phyloP scores from a whole-genome alignment of 2,888 invertebrate genomes.

The Microctonus hyperodae region DNA sequence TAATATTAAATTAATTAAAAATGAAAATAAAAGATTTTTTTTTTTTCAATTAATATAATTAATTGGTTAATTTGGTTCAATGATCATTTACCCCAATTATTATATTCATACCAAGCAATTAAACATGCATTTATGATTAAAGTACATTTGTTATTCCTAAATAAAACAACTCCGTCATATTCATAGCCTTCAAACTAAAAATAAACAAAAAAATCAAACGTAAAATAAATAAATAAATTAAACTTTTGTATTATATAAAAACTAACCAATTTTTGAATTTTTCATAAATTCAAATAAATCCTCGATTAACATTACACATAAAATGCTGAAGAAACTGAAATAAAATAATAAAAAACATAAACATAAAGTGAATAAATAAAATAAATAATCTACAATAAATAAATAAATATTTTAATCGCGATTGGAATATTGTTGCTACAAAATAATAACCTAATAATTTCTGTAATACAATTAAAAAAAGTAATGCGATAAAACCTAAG shows the following conservation, averaged over 20 bases:
- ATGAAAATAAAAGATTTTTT: background rate
- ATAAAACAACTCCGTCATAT: no score
- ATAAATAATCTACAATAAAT: constrained; percentile 4
- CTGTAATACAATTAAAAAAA: constrained; percentile 7
- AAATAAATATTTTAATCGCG: no score
- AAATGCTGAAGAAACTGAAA: constrained; percentile 29
- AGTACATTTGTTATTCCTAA: background rate
- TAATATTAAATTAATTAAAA: background rate
- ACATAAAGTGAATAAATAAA: background rate
- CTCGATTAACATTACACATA: constrained; percentile 6
- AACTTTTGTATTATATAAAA: background rate
- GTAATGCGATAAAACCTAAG: constrained; percentile 70
- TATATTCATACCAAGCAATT: constrained; percentile 11
- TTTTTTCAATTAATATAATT: background rate
- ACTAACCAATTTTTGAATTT: constrained; percentile 24
- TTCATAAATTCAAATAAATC: constrained; percentile 6
- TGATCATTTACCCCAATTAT: constrained; percentile 1
- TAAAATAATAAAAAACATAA: background rate
- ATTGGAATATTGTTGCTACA: no score
- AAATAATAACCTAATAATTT: no score
- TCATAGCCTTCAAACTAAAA: no score
- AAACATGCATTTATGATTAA: background rate
- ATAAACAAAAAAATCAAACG: background rate
- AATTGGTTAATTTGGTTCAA: background rate
- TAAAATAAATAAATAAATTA: background rate